A percentile compares a stretch with the other conserved stretches of the same genome.
phyloP scores from a whole-genome alignment of 1,140 invertebrate species.

The Belonocnema kinseyi region DNA sequence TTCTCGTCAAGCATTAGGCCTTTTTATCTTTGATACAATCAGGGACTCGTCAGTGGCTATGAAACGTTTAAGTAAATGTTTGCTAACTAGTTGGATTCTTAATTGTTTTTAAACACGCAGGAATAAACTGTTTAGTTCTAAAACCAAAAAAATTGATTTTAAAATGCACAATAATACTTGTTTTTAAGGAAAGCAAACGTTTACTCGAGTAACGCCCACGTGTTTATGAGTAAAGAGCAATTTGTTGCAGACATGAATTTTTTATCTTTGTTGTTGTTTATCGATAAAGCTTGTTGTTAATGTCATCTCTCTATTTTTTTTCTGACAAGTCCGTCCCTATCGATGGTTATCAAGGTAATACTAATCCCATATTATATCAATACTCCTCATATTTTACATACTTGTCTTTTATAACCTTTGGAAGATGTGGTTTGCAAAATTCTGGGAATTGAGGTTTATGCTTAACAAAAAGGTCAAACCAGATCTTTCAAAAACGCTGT shows the following conservation, averaged over 20 bases:
- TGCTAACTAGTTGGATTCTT: background rate
- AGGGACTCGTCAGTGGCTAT: slow-evolving; percentile 9
- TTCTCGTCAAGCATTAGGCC: background rate
- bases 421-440: slow-evolving; percentile 62
- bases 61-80: slow-evolving; percentile 21
- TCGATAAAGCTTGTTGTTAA: slow-evolving; percentile 75
- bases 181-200: slow-evolving; percentile 54
- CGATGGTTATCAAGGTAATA: slow-evolving; percentile 76
- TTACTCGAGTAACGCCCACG: slow-evolving; percentile 45
- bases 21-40: background rate
- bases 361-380: slow-evolving; percentile 76
- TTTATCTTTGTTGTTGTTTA: slow-evolving; percentile 71
- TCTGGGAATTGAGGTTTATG: background rate
- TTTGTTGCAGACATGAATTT: slow-evolving; percentile 63
- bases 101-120: background rate
- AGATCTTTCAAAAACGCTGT: slow-evolving; percentile 64
- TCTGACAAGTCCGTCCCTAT: slow-evolving; percentile 76
- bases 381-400: slow-evolving; percentile 72
- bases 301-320: slow-evolving; percentile 76
- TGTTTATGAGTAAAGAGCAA: slow-evolving; percentile 30
- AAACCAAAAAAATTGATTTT: background rate
- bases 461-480: slow-evolving; percentile 47
- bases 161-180: background rate
- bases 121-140: background rate
- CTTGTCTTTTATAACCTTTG: slow-evolving; percentile 67